phyloP scores from a whole-genome alignment of 2,113 vertebrate species.

The Dipodomys stephensi region DNA sequence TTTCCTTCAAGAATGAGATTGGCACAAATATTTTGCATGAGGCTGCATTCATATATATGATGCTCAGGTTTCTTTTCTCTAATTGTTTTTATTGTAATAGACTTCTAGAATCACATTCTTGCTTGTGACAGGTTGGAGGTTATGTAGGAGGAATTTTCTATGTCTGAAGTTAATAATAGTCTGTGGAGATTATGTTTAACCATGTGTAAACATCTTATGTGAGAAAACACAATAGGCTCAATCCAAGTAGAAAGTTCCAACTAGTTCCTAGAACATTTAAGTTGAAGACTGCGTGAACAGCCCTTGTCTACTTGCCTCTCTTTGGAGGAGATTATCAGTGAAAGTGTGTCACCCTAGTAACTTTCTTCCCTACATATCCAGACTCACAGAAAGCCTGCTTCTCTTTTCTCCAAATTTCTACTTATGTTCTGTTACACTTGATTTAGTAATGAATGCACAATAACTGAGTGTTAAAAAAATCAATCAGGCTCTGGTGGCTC shows the following conservation, averaged over 20 bases:
- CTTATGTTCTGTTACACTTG: background rate
- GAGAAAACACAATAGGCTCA: slow-evolving; percentile 39
- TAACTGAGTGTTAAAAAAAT: background rate
- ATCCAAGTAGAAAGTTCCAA: slow-evolving; percentile 28
- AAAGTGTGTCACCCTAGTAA: background rate
- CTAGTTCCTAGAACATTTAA: background rate
- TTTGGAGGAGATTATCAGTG: background rate
- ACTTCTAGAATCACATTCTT: slow-evolving; percentile 73
- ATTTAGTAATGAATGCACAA: background rate
- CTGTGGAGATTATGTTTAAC: slow-evolving; percentile 69
- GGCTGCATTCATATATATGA: background rate
- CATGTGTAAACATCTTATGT: slow-evolving; percentile 32
- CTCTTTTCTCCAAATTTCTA: slow-evolving; percentile 11
- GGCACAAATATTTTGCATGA: slow-evolving; percentile 62
- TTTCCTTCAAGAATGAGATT: slow-evolving; percentile 50
- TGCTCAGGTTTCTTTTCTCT: slow-evolving; percentile 44
- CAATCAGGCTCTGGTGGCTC: too few relatives aligned
- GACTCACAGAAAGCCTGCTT: background rate
- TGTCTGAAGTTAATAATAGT: slow-evolving; percentile 75
- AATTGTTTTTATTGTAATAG: slow-evolving; percentile 75
- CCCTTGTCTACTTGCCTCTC: background rate
- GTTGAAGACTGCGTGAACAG: background rate
- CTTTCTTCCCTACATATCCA: background rate
- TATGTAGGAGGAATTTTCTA: slow-evolving; percentile 73
- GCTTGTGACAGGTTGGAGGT: slow-evolving; percentile 74